These are phyloP conservation scores for Gonioctena quinquepunctata DNA, from an alignment of 1,140 invertebrate species.

Conservation along the genomic window DNA sequence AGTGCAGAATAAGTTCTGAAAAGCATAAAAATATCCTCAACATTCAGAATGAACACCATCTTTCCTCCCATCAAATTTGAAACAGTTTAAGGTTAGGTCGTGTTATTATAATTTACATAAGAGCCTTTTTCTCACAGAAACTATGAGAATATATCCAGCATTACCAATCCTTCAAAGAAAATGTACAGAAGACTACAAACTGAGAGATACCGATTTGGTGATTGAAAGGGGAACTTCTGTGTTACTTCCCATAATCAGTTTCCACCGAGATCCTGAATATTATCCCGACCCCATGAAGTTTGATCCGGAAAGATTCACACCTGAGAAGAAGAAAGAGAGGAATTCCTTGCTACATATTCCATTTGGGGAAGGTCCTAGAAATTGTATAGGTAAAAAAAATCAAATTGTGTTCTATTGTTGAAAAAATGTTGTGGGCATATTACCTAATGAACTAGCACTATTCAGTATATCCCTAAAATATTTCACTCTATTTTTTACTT, in stretches of 20 bases:
- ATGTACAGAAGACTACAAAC: slow-evolving; percentile 60
- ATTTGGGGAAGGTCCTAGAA: slow-evolving; percentile 64
- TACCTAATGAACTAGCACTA: too few species aligned
- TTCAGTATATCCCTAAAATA: too few species aligned
- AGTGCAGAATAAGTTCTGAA: too few species aligned
- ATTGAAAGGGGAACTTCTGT: slow-evolving; percentile 65
- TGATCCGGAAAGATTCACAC: slow-evolving; percentile 63
- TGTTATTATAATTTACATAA: too few species aligned
- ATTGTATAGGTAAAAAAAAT: slow-evolving; percentile 58
- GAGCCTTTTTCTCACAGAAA: too few species aligned
- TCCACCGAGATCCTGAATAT: slow-evolving; percentile 65
- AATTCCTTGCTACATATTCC: slow-evolving; percentile 58
- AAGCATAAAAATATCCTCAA: too few species aligned
- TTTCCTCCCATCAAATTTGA: too few species aligned
- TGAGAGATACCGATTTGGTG: slow-evolving; percentile 61
- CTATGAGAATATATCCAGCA: slow-evolving; percentile 68
- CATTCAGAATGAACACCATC: too few species aligned
- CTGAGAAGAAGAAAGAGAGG: slow-evolving; percentile 46
- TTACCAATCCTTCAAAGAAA: slow-evolving; percentile 61
- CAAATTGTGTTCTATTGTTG: too few species aligned
- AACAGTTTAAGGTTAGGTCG: too few species aligned
- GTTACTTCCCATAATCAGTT: slow-evolving; percentile 62
- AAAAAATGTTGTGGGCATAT: too few species aligned
- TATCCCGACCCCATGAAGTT: slow-evolving; percentile 65
- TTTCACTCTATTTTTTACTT: too few species aligned